Conservation (phyloP, 2,888 invertebrate species). For the Aradus depressus region DNA sequence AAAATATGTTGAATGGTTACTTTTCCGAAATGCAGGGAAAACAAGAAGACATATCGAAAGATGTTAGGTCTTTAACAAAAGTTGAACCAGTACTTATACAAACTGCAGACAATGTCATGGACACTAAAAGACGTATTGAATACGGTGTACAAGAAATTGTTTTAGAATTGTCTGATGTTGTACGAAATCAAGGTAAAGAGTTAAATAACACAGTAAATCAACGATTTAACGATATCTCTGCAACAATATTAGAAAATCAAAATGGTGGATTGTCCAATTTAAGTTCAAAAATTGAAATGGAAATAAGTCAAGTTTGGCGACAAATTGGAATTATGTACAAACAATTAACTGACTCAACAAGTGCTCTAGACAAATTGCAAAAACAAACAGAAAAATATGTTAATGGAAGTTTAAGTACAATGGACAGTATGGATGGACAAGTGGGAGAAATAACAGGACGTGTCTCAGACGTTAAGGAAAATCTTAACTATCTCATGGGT, state of each 20-base stretch:
- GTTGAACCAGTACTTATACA: conserved; percentile 67
- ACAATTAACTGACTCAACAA: conserved; percentile 64
- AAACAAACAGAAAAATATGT: conserved; percentile 67
- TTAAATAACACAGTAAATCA: conserved; percentile 55
- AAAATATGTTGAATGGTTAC: neutral
- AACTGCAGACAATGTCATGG: conserved; percentile 72
- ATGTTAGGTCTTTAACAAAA: conserved; percentile 50
- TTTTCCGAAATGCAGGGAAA: conserved; percentile 44
- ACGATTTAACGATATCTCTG: conserved; percentile 59
- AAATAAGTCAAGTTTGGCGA: conserved; percentile 77
- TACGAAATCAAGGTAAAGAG: conserved; percentile 51
- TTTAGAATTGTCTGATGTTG: conserved; percentile 57
- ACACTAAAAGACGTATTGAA: conserved; percentile 72
- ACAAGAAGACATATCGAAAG: conserved; percentile 41
- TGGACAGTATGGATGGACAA: conserved; percentile 45
- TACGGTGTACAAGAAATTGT: conserved; percentile 74
- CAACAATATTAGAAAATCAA: conserved; percentile 58
- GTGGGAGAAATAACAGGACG: conserved; percentile 64
- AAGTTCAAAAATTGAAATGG: conserved; percentile 62
- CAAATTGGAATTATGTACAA: conserved; percentile 82
- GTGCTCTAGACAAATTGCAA: conserved; percentile 61
- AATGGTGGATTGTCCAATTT: conserved; percentile 59
- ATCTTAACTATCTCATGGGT: conserved; percentile 71
- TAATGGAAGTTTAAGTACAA: conserved; percentile 61
- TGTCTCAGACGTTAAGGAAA: conserved; percentile 66